Evolutionary conservation across 1,140 invertebrate genomes (phyloP).

Genomic region (Bradysia coprophila): DNA sequence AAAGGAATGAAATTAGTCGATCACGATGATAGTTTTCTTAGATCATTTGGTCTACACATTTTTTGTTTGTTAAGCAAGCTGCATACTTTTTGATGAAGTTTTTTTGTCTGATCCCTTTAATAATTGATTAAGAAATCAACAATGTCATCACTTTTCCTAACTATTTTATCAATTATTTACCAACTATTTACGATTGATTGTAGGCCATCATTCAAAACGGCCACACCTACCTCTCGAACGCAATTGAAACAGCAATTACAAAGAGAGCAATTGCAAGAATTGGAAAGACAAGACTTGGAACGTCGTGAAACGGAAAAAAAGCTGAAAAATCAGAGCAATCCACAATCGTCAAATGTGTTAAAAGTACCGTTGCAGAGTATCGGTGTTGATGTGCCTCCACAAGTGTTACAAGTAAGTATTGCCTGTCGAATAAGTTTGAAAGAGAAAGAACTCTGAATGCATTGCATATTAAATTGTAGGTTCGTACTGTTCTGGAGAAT

Average conservation of each 20-base stretch:
- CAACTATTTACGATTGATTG: too few relatives aligned
- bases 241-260: conserved; percentile 73
- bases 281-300: conserved; percentile 34
- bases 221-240: conserved; percentile 59
- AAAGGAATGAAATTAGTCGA: too few relatives aligned
- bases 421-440: conserved; percentile 1
- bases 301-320: conserved; percentile 9
- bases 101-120: too few relatives aligned
- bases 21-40: too few relatives aligned
- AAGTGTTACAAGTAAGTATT: conserved; percentile 50
- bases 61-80: too few relatives aligned
- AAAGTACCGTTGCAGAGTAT: conserved; percentile 35
- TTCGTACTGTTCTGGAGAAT: conserved; percentile 69
- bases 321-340: conserved; percentile 4
- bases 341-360: conserved; percentile 11
- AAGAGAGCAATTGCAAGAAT: conserved; percentile 60
- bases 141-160: too few relatives aligned
- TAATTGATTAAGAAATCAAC: too few relatives aligned
- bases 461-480: too few relatives aligned
- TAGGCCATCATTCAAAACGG: conserved; percentile 66
- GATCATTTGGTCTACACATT: too few relatives aligned
- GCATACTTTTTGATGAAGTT: too few relatives aligned
- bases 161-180: too few relatives aligned
- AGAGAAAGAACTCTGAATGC: too few relatives aligned
- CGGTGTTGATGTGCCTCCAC: conserved; percentile 53